Percentiles rank a stretch among this genome's conserved stretches.
Conservation (phyloP, 2,797 vertebrate species). For the Etheostoma nigrum region DNA sequence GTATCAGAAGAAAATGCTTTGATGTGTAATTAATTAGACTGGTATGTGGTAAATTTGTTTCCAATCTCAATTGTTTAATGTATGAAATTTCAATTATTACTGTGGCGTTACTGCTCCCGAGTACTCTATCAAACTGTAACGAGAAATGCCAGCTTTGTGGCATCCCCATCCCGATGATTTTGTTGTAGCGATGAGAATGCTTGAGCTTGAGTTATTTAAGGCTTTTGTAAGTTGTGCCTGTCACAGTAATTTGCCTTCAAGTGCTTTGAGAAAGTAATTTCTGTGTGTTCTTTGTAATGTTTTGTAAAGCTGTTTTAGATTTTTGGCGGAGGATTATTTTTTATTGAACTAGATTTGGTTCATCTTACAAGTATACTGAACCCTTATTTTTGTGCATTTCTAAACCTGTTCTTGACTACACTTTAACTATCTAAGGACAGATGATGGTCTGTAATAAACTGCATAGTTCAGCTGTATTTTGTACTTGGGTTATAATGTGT, state of each 20-base stretch:
- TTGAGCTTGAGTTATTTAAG: slow-evolving; percentile 76
- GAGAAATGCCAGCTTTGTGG: slow-evolving; percentile 55
- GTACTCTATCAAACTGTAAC: slow-evolving; percentile 45
- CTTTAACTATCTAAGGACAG: slow-evolving; percentile 79
- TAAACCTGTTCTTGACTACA: slow-evolving; percentile 83
- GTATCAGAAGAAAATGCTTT: slow-evolving; percentile 63
- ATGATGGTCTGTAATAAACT: slow-evolving; percentile 82
- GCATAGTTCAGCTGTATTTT: slow-evolving; percentile 88
- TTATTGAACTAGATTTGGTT: slow-evolving; percentile 85
- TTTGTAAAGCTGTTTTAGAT: slow-evolving; percentile 87
- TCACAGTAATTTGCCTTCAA: slow-evolving; percentile 84
- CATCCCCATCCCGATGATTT: slow-evolving; percentile 51
- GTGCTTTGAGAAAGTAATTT: slow-evolving; percentile 79
- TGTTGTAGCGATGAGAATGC: slow-evolving; percentile 73
- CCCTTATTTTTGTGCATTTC: slow-evolving; percentile 87
- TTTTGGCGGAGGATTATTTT: slow-evolving; percentile 84
- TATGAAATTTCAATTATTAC: slow-evolving; percentile 44
- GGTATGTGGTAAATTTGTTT: slow-evolving; percentile 61
- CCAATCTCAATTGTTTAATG: slow-evolving; percentile 62
- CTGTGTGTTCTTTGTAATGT: slow-evolving; percentile 84
- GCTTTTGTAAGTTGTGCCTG: slow-evolving; percentile 82
- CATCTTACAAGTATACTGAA: slow-evolving; percentile 85
- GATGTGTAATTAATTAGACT: slow-evolving; percentile 68
- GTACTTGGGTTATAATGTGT: slow-evolving; percentile 87
- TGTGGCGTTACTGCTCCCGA: slow-evolving; percentile 26